Conservation (phyloP, 2,888 invertebrate genomes). For the Cecidostiba fungosa region DNA sequence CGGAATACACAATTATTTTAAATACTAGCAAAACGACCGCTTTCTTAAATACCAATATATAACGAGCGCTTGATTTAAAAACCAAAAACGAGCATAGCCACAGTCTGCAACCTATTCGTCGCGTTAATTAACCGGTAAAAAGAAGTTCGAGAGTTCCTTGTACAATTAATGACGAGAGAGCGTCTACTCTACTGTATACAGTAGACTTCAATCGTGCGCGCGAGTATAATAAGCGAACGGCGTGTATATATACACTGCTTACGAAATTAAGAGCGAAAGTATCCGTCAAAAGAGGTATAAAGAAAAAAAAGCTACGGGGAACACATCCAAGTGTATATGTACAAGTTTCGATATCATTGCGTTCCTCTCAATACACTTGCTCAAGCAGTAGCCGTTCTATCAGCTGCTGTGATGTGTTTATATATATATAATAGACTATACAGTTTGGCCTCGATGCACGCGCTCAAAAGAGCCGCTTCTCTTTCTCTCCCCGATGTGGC, state of each 20-base stretch:
- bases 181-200: not conserved
- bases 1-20: no score
- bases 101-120: no score
- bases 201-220: not conserved
- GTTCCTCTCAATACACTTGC: conserved; percentile 12
- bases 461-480: conserved; percentile 9
- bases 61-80: no score
- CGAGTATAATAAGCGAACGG: not conserved
- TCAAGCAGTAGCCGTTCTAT: not conserved
- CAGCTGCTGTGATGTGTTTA: not conserved
- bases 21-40: no score
- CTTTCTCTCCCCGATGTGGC: not conserved
- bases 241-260: not conserved
- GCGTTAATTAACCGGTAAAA: not conserved
- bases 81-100: no score
- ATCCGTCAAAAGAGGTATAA: not conserved
- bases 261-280: conserved; percentile 49
- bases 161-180: not conserved
- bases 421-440: no score
- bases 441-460: not conserved
- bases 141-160: not conserved
- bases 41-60: no score
- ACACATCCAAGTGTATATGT: not conserved
- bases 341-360: conserved; percentile 24
- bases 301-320: not conserved